Evolutionary conservation across 2,797 vertebrate genomes (phyloP).

Genomic region (Cyprinella venusta): DNA sequence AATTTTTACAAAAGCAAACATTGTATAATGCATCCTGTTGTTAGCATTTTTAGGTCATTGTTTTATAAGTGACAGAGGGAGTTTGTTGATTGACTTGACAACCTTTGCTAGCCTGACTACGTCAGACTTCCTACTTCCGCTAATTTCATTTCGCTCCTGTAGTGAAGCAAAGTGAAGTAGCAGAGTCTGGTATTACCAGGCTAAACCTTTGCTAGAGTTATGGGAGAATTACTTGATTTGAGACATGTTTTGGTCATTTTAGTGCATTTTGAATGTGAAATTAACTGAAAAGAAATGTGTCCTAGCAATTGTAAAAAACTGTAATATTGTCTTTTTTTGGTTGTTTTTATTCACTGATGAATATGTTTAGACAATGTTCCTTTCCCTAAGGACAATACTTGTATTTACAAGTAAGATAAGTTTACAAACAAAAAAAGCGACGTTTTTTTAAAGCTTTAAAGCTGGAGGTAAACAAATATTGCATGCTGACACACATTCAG

Average conservation of each 20-base stretch:
- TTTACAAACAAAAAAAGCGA: too few relatives aligned
- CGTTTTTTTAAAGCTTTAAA: not conserved
- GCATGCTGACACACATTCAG: constrained; percentile 70
- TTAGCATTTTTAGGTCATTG: not conserved
- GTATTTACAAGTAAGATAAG: not conserved
- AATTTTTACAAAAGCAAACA: not conserved
- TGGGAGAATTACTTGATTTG: not conserved
- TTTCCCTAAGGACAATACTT: constrained; percentile 13
- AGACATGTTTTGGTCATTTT: not conserved
- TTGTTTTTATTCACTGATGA: not conserved
- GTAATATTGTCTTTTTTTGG: not conserved
- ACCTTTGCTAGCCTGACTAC: too few relatives aligned
- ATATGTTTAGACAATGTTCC: not conserved
- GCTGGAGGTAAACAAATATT: not conserved
- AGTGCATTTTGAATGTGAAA: not conserved
- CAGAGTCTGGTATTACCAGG: too few relatives aligned
- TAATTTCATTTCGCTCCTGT: too few relatives aligned
- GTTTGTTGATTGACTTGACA: not conserved
- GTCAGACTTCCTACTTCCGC: too few relatives aligned
- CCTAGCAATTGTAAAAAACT: too few relatives aligned
- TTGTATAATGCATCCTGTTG: not conserved
- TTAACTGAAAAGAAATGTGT: too few relatives aligned
- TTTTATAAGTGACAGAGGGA: not conserved
- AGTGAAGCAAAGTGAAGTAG: too few relatives aligned
- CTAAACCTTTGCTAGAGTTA: not conserved